Conservation (phyloP, 2,113 vertebrate species). For the Hydropotes inermis region DNA sequence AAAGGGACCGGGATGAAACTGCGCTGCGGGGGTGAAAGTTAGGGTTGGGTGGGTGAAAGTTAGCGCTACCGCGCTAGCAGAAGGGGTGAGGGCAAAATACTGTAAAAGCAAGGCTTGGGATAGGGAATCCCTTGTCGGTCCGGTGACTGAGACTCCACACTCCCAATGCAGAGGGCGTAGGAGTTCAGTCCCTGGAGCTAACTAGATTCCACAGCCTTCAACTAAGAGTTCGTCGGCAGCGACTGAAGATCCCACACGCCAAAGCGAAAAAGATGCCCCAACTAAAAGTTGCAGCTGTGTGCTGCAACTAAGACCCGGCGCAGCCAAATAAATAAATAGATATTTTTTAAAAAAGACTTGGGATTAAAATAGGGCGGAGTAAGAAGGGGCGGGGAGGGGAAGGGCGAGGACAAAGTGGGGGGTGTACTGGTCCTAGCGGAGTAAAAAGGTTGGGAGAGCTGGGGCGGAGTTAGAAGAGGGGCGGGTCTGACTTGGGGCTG, state of each 20-base stretch:
- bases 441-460: background rate
- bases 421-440: fast-evolving
- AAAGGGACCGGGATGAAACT: background rate
- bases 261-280: background rate
- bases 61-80: fast-evolving
- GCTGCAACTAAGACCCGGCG: background rate
- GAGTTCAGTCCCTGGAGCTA: background rate
- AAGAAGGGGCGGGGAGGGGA: background rate
- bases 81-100: background rate
- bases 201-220: background rate
- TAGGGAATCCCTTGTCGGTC: background rate
- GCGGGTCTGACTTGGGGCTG: fast-evolving
- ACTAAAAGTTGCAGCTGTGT: background rate
- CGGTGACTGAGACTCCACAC: background rate
- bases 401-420: background rate
- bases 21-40: fast-evolving
- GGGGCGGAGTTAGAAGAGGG: background rate
- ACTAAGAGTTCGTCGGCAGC: background rate
- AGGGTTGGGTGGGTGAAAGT: fast-evolving
- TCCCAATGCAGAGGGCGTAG: background rate
- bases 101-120: background rate
- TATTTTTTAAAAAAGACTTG: background rate
- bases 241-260: background rate
- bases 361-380: background rate
- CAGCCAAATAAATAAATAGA: background rate